A percentile compares a stretch with the other conserved stretches of the same genome.
Evolutionary conservation across 2,888 invertebrate genomes (phyloP).

Genomic region (Nomada fucata): DNA sequence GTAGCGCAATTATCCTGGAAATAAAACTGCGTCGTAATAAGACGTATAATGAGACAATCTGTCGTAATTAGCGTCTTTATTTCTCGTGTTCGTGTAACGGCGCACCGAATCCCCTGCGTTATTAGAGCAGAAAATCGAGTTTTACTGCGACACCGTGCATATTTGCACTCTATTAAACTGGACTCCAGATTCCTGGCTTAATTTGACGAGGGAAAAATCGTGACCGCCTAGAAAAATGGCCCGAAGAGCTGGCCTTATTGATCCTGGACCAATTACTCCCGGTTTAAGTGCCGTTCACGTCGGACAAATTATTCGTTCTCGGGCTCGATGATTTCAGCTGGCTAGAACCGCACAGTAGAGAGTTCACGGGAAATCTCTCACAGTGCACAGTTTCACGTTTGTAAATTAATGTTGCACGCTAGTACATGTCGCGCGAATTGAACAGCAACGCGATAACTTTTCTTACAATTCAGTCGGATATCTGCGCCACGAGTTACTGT

Average conservation of each 20-base stretch:
- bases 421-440: too few species aligned
- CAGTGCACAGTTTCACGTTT: neutral
- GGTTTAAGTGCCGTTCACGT: neutral
- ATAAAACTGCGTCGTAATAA: constrained; percentile 2
- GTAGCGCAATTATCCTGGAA: neutral
- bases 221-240: constrained; percentile 4
- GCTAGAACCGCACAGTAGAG: neutral
- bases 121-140: constrained; percentile 21
- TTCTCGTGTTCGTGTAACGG: neutral
- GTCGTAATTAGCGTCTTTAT: constrained; percentile 11
- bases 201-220: neutral
- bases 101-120: neutral
- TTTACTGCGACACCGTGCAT: neutral
- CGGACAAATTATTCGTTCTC: constrained; percentile 4
- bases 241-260: neutral
- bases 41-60: constrained; percentile 25
- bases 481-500: too few species aligned
- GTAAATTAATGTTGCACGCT: too few species aligned
- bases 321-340: neutral
- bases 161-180: constrained; percentile 14
- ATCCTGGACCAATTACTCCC: constrained; percentile 20
- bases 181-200: constrained; percentile 6
- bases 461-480: too few species aligned
- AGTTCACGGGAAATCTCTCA: neutral
- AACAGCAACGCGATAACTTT: too few species aligned